Percentiles rank a stretch among this genome's conserved stretches.
Conservation (phyloP, 2,797 vertebrate genomes). For the Scolopax rusticola region DNA sequence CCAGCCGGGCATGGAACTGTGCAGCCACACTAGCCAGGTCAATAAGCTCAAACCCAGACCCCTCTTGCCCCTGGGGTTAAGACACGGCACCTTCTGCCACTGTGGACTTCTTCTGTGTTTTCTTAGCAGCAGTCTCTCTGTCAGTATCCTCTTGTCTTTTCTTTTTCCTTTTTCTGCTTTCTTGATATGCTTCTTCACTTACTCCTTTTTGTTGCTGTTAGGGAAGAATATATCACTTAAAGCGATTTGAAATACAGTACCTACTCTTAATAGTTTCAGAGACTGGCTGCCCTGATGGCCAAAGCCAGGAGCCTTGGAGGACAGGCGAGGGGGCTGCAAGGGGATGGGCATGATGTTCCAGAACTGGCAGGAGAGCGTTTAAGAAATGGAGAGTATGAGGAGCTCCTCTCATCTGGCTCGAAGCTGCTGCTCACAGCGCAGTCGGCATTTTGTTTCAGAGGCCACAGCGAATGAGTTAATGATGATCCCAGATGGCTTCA, state of each 20-base stretch:
- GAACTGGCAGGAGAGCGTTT: not conserved
- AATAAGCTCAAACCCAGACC: not conserved
- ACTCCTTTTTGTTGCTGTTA: not conserved
- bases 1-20: accelerated
- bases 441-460: not conserved
- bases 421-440: conserved; percentile 28
- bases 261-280: not conserved
- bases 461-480: conserved; percentile 49
- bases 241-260: not conserved
- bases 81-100: not conserved
- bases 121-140: not conserved
- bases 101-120: not conserved
- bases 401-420: conserved; percentile 34
- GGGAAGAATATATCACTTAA: not conserved
- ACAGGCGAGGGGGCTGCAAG: not conserved
- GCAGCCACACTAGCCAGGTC: not conserved
- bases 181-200: not conserved
- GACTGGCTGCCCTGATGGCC: not conserved
- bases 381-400: not conserved
- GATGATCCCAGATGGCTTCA: conserved; percentile 64
- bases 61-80: not conserved
- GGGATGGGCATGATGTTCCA: not conserved
- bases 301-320: not conserved
- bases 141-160: not conserved
- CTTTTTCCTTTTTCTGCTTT: not conserved